Percentiles rank a stretch among this genome's conserved stretches.
phyloP scores from a whole-genome alignment of 2,797 vertebrate genomes.

The Paratrypauchen microcephalus region DNA sequence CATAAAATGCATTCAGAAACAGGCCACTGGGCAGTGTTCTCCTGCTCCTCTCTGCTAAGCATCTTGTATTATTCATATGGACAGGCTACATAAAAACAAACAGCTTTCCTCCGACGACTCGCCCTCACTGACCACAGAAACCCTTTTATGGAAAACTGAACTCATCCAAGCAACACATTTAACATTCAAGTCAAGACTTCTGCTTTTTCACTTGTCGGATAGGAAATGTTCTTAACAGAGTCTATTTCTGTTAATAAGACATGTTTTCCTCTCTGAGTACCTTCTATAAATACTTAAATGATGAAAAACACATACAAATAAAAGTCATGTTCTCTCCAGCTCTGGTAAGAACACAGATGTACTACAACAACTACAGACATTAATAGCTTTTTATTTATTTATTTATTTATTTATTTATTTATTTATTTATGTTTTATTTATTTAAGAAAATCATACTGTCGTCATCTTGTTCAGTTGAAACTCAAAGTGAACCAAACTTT shows the following conservation, averaged over 20 bases:
- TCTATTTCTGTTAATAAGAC: neutral
- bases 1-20: neutral
- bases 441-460: no score
- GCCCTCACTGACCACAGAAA: constrained; percentile 23
- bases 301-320: neutral
- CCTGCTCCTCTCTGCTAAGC: constrained; percentile 41
- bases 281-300: neutral
- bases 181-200: constrained; percentile 12
- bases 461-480: no score
- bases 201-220: neutral
- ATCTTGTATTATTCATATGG: constrained; percentile 57
- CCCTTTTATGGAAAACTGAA: constrained; percentile 6
- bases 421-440: no score
- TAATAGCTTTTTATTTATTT: no score
- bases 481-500: no score
- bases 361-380: neutral
- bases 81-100: constrained; percentile 42
- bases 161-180: neutral
- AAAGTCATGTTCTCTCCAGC: neutral
- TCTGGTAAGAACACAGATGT: neutral
- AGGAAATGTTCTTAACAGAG: neutral
- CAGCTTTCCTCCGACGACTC: constrained; percentile 10
- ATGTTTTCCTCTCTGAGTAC: neutral
- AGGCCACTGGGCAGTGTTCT: neutral
- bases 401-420: no score